Conservation (phyloP, 1,140 invertebrate species). For the Anastatus disparis region DNA sequence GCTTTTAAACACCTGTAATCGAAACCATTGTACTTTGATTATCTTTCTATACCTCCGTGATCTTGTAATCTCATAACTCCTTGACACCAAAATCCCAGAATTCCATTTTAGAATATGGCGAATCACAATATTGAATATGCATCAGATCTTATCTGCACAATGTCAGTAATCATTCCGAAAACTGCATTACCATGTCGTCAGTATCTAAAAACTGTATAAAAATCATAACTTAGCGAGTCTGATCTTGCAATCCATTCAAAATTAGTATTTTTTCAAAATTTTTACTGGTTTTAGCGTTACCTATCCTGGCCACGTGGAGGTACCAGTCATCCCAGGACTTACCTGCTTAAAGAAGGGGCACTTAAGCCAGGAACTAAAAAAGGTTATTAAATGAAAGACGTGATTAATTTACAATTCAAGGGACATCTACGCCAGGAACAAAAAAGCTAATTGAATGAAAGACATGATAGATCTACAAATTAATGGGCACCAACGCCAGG, state of each 20-base stretch:
- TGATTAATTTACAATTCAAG: neutral
- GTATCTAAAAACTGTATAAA: neutral
- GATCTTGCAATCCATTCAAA: neutral
- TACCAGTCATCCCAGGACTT: neutral
- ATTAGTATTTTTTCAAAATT: neutral
- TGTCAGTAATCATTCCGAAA: too few species aligned
- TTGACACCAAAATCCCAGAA: neutral
- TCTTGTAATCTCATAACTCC: neutral
- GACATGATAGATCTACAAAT: neutral
- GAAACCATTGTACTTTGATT: neutral
- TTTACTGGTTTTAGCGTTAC: neutral
- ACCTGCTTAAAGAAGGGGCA: neutral
- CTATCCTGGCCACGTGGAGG: neutral
- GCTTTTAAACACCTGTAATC: neutral
- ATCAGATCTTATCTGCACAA: neutral
- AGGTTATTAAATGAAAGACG: too few species aligned
- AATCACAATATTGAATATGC: neutral
- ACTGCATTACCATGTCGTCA: too few species aligned
- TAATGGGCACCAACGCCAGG: neutral
- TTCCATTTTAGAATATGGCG: neutral
- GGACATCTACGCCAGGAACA: neutral
- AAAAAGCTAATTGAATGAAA: too few species aligned
- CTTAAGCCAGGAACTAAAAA: neutral
- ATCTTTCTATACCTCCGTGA: neutral
- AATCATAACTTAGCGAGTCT: neutral